Evolutionary conservation across 2,113 vertebrate genomes (phyloP), one percentile per base, ranked within the genome.

Genomic region (Capreolus pygargus): DNA sequence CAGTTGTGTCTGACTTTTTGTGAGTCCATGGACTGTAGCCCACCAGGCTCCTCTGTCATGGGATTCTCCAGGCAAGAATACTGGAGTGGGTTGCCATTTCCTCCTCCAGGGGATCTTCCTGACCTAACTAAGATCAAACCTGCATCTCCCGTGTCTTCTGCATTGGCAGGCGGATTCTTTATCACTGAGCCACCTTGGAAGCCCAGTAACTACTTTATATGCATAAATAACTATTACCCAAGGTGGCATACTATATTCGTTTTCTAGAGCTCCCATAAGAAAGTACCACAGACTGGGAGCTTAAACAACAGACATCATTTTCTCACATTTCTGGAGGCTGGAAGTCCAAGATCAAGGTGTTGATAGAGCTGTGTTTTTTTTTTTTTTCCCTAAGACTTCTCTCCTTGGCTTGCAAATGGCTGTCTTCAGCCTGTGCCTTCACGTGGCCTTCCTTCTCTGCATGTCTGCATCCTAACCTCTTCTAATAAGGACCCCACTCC

Each of bases 351-450:
- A 47, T 54, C 30, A 36, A 61, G 43, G 36, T 30, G 19, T 36
- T 1, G 1, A 74, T 30, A 25, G 50, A 43, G 14, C 50, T 85
- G 10, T 86, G 83, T 86, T 8, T 82, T 36, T n/a, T n/a, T n/a
- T 9, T 27, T 82, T 64, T 16, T 0, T 0, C 0, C 64, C 39
- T n/a, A 16, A 54, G 39, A 23, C 3, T n/a, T 47, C 19, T 83
- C 5, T 67, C 52, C 14, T 74, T 93, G 57, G 30, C 21, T 84
- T 91, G 6, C 11, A 96, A 64, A 33, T 39, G 43, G 3, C 6
- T 57, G 7, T 57, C 43, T 64, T 76, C 14, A 78, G 10, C 52
- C 23, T 60, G 11, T 85, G 70, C 86, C 50, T 67, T 93, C 27
- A 50, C 9, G 9, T 36, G 8, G 16, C 84, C 50, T 83, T 81